Evolutionary conservation across 2,113 vertebrate genomes (phyloP).

Genomic region (Psophia crepitans): DNA sequence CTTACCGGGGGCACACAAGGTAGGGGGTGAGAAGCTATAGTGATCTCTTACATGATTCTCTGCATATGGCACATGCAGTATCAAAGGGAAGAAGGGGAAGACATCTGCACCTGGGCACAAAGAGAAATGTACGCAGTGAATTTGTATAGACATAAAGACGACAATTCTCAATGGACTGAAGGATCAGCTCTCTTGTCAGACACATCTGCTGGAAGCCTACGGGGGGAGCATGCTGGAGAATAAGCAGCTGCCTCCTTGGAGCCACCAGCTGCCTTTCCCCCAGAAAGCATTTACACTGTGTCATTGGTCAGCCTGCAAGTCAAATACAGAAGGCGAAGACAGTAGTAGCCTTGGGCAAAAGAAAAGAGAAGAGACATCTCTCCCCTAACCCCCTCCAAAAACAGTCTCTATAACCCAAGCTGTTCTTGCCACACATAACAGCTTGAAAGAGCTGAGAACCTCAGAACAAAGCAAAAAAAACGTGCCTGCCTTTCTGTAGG

Average conservation of each 20-base stretch:
- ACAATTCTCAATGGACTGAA: background rate
- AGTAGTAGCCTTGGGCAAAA: background rate
- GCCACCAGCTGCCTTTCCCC: background rate
- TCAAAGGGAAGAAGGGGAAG: background rate
- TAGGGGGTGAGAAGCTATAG: background rate
- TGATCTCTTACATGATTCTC: background rate
- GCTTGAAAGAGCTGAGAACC: background rate
- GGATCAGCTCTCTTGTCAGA: background rate
- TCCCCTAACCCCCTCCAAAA: background rate
- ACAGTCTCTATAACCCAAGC: background rate
- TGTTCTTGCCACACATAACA: background rate
- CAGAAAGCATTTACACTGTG: background rate
- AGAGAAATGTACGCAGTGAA: background rate
- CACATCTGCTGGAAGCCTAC: background rate
- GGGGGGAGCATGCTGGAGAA: background rate
- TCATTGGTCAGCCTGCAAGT: background rate
- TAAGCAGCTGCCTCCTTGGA: slow-evolving; percentile 24
- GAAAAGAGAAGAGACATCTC: background rate
- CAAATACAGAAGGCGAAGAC: background rate
- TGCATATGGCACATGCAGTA: background rate
- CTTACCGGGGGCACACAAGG: background rate
- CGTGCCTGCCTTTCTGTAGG: background rate
- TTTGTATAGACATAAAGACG: background rate
- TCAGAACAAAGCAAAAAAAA: background rate
- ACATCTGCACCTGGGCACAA: background rate